Conservation (phyloP, 2,797 vertebrate species). For the Darevskia mixta region DNA sequence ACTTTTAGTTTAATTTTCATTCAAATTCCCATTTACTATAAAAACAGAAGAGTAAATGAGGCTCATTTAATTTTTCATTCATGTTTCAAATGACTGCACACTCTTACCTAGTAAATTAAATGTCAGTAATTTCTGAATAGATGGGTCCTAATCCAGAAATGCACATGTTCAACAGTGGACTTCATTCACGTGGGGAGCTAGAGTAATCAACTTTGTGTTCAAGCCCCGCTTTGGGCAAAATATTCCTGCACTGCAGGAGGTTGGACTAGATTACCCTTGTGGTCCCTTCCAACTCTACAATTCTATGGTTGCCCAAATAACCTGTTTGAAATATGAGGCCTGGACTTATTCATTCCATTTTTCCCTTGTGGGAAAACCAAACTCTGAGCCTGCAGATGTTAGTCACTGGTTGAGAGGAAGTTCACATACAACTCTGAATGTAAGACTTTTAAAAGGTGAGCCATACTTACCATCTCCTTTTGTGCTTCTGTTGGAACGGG, state of each 20-base stretch:
- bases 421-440: not conserved
- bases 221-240: not conserved
- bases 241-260: no score
- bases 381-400: not conserved
- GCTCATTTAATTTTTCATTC: not conserved
- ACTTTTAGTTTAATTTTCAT: constrained; percentile 20
- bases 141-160: not conserved
- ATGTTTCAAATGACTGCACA: not conserved
- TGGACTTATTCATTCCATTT: not conserved
- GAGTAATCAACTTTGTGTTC: not conserved
- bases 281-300: no score
- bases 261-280: no score
- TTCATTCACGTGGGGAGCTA: not conserved
- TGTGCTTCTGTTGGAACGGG: not conserved
- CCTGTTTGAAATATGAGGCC: not conserved
- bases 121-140: not conserved
- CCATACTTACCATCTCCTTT: not conserved
- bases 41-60: not conserved
- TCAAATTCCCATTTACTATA: not conserved
- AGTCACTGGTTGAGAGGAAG: not conserved
- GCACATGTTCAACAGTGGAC: no score
- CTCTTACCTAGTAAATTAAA: not conserved
- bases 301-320: not conserved
- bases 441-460: no score
- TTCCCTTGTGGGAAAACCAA: not conserved